Conservation (phyloP, 2,888 invertebrate genomes). For the Xanthia icteritia region DNA sequence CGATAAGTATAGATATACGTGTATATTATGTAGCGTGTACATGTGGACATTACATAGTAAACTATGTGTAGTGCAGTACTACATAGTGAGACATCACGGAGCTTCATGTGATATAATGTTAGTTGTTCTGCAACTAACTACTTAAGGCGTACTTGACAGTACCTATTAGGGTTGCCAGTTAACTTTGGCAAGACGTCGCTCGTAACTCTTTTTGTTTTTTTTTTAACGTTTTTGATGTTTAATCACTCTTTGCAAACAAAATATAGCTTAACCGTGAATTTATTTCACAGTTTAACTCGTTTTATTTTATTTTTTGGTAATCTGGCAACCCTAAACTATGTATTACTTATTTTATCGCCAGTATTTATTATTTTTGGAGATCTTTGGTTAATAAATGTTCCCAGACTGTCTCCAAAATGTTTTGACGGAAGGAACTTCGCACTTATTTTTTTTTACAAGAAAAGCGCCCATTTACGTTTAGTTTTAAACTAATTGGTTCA, state of each 20-base stretch:
- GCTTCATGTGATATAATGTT: constrained; percentile 36
- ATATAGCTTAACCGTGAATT: too few relatives aligned
- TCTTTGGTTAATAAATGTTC: background rate
- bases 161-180: background rate
- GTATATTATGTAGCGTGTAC: constrained; percentile 4
- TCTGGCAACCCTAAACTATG: background rate
- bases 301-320: background rate
- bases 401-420: background rate
- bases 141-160: background rate
- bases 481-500: background rate
- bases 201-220: too few relatives aligned
- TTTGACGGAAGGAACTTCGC: background rate
- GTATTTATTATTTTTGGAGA: background rate
- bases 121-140: background rate
- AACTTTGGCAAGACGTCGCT: background rate
- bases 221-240: too few relatives aligned
- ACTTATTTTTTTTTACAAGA: background rate
- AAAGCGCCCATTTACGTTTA: constrained; percentile 1
- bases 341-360: background rate
- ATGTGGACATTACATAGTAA: background rate
- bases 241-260: background rate
- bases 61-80: background rate
- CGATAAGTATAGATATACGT: constrained; percentile 25
- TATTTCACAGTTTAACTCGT: too few relatives aligned
- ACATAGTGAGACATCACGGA: constrained; percentile 26